Base-by-base conservation (phyloP, 2,113 vertebrate species). In the Eira barbara region DNA sequence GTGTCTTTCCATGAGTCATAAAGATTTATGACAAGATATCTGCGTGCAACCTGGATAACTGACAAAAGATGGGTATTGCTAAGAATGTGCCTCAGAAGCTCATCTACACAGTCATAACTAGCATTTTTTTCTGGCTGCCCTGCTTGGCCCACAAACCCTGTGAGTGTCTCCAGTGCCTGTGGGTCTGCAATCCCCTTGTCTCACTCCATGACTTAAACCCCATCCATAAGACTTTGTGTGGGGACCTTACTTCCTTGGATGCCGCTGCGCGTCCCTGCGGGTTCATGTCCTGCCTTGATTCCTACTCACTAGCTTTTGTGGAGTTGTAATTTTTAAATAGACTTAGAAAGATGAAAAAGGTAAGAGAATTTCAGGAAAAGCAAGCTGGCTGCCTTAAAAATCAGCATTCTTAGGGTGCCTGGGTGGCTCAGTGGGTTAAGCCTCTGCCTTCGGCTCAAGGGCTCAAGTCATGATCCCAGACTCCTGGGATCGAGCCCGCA, bases 261-360 rank as follows among this genome's bases (percentile, higher is more conserved):
- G 9, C 13, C 45, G 1, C 10, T 29, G 10, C 2, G 0, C 21
- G 17, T n/a, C n/a, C 29, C 61, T 74, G 23, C 17, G 2, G 45
- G 6, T 42, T 94, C 20, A 52, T 80, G 89, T 94, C 55, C 57
- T 95, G 21, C 31, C 23, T 86, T 65, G 14, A 78, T 94, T 80
- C 47, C 85, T 82, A 47, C 17, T 20, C 10, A 52, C 65, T 23
- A 55, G 21, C 17, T 92, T 91, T 86, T 39, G 61, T 36, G 36
- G 36, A 65, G 34, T 12, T 83, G 23, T 65, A 59, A 42, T 71
- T 94, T 94, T 89, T 96, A 89, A 97, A 59, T 79, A 31, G 59
- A 76, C 7, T 94, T 89, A 79, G 55, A 84, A 84, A 80, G 42
- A 76, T 76, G 23, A 69, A 92, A 89, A 92, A 5, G 18, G 10